Percentiles rank a stretch among this genome's conserved stretches.
phyloP scores from a whole-genome alignment of 2,888 invertebrate species.

The Pasiphila rectangulata region DNA sequence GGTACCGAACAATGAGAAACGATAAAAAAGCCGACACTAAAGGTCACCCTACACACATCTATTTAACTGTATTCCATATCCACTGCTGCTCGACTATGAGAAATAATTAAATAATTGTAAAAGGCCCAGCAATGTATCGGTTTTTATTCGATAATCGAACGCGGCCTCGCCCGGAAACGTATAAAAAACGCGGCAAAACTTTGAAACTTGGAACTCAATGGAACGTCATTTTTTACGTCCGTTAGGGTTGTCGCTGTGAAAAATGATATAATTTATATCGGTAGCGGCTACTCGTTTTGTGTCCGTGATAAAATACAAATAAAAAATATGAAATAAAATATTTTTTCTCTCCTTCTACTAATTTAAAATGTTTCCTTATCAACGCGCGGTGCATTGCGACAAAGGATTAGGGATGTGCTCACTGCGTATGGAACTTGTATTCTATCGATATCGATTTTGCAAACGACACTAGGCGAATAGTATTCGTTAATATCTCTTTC shows the following conservation, averaged over 20 bases:
- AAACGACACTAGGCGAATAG: no score
- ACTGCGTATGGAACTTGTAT: conserved; percentile 2
- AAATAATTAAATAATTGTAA: neutral
- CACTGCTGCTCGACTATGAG: neutral
- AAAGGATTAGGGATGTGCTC: conserved; percentile 58
- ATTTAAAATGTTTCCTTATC: conserved; percentile 81
- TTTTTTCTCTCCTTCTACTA: conserved; percentile 74
- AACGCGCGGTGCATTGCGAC: conserved; percentile 74
- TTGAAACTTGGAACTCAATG: conserved; percentile 76
- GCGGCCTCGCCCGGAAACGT: conserved; percentile 76
- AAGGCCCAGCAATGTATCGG: conserved; percentile 26
- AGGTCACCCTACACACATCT: conserved; percentile 30
- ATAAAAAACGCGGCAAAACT: conserved; percentile 79
- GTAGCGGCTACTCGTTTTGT: conserved; percentile 80
- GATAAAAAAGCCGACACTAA: conserved; percentile 53
- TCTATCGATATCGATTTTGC: conserved; percentile 23
- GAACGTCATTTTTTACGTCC: conserved; percentile 78
- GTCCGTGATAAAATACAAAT: conserved; percentile 75
- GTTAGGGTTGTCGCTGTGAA: conserved; percentile 78
- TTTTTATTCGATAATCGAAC: conserved; percentile 35
- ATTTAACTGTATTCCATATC: neutral
- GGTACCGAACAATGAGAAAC: conserved; percentile 49
- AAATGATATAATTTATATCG: conserved; percentile 81
- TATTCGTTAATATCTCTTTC: no score
- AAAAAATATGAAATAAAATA: conserved; percentile 69